A percentile compares a stretch with the other conserved stretches of the same genome.
phyloP scores from a whole-genome alignment of 1,140 invertebrate genomes.

The Apis mellifera region DNA sequence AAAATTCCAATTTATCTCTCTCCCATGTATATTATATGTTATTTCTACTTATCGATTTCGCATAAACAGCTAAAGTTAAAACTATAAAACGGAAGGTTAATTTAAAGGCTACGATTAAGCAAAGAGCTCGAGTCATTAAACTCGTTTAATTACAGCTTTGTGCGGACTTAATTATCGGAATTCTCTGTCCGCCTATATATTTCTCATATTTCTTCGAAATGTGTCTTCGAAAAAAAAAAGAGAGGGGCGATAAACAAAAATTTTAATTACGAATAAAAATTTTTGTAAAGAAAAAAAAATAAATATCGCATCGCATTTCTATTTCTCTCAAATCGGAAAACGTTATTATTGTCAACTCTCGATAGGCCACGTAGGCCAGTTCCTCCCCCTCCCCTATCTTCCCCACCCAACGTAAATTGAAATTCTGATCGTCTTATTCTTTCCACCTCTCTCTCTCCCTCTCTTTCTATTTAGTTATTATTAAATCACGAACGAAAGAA shows the following conservation, averaged over 20 bases:
- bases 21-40: no score
- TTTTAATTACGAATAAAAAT: no score
- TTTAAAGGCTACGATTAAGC: conserved; percentile 20
- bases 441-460: background rate
- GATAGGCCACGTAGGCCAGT: background rate
- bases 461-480: conserved; percentile 28
- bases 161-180: conserved; percentile 41
- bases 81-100: conserved; percentile 10
- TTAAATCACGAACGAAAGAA: conserved; percentile 39
- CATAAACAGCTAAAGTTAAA: conserved; percentile 3
- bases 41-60: background rate
- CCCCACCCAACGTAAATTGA: conserved; percentile 32
- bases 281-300: no score
- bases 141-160: conserved; percentile 36
- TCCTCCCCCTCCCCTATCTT: no score
- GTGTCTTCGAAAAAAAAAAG: no score
- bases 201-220: conserved; percentile 13
- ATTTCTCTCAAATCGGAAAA: background rate
- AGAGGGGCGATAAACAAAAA: background rate
- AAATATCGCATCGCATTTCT: background rate
- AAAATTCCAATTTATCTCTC: background rate
- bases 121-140: conserved; percentile 24
- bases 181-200: conserved; percentile 1
- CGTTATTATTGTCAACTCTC: conserved; percentile 16
- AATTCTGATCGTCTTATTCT: conserved; percentile 23